Evolutionary conservation across 92 coral and sea anemone genomes (phyloP), one percentile per base, ranked within the genome.

Genomic region (Virgularia gustaviana): DNA sequence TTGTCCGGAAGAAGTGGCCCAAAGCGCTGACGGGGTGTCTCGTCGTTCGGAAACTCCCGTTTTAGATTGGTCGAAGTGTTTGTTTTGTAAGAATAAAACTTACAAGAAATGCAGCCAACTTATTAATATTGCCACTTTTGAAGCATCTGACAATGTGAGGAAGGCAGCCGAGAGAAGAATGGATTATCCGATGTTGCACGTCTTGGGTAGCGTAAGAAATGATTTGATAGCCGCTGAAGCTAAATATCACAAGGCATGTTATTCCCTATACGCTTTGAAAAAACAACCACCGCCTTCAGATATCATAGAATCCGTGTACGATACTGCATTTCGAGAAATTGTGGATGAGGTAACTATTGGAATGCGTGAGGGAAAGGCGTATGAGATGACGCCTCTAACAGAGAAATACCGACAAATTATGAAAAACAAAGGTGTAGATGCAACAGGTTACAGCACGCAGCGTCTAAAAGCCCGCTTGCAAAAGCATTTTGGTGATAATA

Each of bases 351-450:
- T 73, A 5, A 39, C 15, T 5, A 44, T 20, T 0, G 77, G 84
- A 36, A 71, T 83, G 0, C 23, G 16, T 13, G 71, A 57, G 27
- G 75, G 75, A n/a, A 77, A 54, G 55, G 81, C 79, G 36, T 81
- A 81, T 57, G 76, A 85, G n/a, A 86, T 86, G 86, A 9, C 47
- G 13, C 7, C 65, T 6, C 83, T 85, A 6, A 52, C 81, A 39
- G 23, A 15, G 43, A 71, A 38, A 37, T 76, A 79, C 31, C 24
- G 60, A n/a, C 41, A 39, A 32, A 16, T 51, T 63, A n/a, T 68
- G 18, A 16, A 38, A 6, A 32, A 36, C 13, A 81, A 65, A 25
- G 86, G 81, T 53, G 61, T 77, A 28, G 47, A 71, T 23, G 86
- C 43, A 13, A 73, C 47, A 29, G 70, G 81, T 52, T 80, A 80